Evolutionary conservation across 2,113 vertebrate species (phyloP).

Genomic region (Dipodomys merriami): DNA sequence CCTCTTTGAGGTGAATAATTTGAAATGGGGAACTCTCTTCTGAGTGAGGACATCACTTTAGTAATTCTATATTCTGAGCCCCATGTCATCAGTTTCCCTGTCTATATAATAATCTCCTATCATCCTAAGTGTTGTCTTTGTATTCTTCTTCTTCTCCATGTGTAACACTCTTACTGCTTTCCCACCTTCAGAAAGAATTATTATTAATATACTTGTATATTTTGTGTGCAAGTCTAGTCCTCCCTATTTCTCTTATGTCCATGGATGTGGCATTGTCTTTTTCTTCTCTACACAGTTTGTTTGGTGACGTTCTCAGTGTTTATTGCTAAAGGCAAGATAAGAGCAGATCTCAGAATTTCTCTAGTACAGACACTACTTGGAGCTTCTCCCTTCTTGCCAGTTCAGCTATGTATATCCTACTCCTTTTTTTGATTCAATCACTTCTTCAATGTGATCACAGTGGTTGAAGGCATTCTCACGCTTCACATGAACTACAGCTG

Average conservation of each 20-base stretch:
- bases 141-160: too few species aligned
- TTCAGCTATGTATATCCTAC: neutral
- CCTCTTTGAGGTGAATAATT: too few species aligned
- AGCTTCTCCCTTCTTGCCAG: neutral
- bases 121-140: neutral
- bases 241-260: neutral
- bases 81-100: neutral
- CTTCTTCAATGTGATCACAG: accelerated
- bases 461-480: neutral
- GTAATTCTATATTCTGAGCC: neutral
- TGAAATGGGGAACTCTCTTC: too few species aligned
- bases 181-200: neutral
- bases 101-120: neutral
- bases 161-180: neutral
- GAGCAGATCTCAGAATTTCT: neutral
- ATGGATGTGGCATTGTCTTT: too few species aligned
- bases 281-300: neutral
- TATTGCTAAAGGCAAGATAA: neutral
- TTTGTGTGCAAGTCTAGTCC: neutral
- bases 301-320: neutral
- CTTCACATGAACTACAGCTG: neutral
- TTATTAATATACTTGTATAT: neutral
- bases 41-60: too few species aligned
- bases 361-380: neutral
- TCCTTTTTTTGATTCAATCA: neutral